Conservation (phyloP, 2,888 invertebrate genomes). For the Chalcis sispes region DNA sequence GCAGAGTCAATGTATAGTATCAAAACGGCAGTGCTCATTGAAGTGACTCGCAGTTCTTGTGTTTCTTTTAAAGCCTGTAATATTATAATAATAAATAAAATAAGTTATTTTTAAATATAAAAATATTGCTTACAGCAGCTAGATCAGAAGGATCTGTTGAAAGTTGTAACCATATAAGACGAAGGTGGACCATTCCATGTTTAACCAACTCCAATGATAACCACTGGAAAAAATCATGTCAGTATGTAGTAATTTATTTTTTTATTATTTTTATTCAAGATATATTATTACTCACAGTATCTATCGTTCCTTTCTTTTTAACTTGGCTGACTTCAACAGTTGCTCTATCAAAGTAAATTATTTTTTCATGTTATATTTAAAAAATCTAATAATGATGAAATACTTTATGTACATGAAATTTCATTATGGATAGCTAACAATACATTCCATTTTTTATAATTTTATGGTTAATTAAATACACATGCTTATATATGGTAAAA, state of each 20-base stretch:
- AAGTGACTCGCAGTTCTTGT: slow-evolving; percentile 84
- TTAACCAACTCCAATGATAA: slow-evolving; percentile 95
- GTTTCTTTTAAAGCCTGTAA: slow-evolving; percentile 85
- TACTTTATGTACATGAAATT: slow-evolving; percentile 37
- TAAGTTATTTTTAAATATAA: slow-evolving; percentile 6
- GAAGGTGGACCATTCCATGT: slow-evolving; percentile 94
- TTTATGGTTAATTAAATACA: background rate
- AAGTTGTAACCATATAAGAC: slow-evolving; percentile 92
- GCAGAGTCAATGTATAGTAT: slow-evolving; percentile 95
- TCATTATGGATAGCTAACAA: slow-evolving; percentile 15
- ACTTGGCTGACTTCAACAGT: slow-evolving; percentile 84
- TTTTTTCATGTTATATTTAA: background rate
- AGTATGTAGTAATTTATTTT: no score
- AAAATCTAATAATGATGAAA: background rate
- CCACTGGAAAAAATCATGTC: slow-evolving; percentile 83
- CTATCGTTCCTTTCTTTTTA: slow-evolving; percentile 83
- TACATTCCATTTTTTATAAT: slow-evolving; percentile 8
- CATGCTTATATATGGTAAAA: background rate
- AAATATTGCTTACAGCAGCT: slow-evolving; percentile 80
- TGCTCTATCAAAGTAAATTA: slow-evolving; percentile 78
- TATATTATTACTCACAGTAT: slow-evolving; percentile 79
- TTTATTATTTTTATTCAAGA: no score
- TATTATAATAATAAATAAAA: slow-evolving; percentile 20
- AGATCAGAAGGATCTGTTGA: slow-evolving; percentile 84
- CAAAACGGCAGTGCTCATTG: slow-evolving; percentile 86